Base-by-base conservation (phyloP, 2,888 invertebrate species). In the Neoscelio sp. region DNA sequence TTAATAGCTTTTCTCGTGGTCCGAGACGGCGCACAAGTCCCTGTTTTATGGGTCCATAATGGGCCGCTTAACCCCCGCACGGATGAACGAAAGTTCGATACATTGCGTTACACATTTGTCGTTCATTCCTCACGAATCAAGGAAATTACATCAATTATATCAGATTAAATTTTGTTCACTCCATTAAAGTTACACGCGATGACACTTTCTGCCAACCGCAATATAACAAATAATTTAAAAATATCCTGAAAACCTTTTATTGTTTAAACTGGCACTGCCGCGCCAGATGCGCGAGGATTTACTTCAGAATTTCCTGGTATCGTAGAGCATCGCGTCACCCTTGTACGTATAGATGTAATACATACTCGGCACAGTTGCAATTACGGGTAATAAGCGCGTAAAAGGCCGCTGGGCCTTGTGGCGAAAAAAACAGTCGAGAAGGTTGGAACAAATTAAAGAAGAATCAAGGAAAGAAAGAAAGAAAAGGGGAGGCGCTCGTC, bases 31-130 rank as follows among this genome's bases (percentile, higher is more conserved):
- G 80, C 80, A 71, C 77, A 76, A 81, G 82, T 78, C 68, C 67
- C 75, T 62, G 78, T 85, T 85, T 85, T 85, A 85, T 84, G 83
- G 80, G 76, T 60, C 62, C 74, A 81, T 84, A 84, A 85, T 85
- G 83, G 84, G 83, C 84, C 84, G 83, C 84, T 83, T 82, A 81
- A 82, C 81, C 73, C 82, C 79, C 74, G 71, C 75, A 80, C 62
- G 75, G 67, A 76, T 13, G 20, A 48, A 60, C 65, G n/a, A n/a
- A n/a, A n/a, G n/a, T n/a, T n/a, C n/a, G n/a, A n/a, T n/a, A 80
- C 78, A 80, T 62, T 77, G 60, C 46, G 35, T n/a, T 62, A 50
- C 62, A 56, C n/a, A n/a, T n/a, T n/a, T n/a, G n/a, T n/a, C n/a
- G n/a, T n/a, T n/a, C n/a, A n/a, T n/a, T 20, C 56, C 64, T 58